Conservation (phyloP, 2,797 vertebrate species). For the Lepilemur ruficaudatus region DNA sequence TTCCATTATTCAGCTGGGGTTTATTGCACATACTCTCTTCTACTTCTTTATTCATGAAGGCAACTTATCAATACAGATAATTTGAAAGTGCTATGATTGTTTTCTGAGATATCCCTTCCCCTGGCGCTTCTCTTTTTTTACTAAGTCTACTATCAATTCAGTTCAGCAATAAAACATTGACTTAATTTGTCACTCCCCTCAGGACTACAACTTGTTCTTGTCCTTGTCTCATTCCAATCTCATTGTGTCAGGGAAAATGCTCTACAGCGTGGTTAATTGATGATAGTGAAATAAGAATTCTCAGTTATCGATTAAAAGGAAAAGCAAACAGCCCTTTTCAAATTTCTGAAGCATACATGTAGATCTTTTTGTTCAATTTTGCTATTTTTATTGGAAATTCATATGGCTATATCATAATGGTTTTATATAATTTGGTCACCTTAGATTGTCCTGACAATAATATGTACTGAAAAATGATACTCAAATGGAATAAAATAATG, state of each 20-base stretch:
- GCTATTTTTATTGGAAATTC: neutral
- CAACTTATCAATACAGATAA: neutral
- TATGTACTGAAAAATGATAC: neutral
- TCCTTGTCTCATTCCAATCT: neutral
- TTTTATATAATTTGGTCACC: neutral
- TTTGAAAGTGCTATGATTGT: neutral
- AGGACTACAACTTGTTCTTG: neutral
- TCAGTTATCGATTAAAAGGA: neutral
- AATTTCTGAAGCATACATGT: neutral
- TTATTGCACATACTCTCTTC: neutral
- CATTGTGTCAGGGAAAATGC: neutral
- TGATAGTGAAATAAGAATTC: neutral
- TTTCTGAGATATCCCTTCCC: neutral
- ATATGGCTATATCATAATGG: neutral
- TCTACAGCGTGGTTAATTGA: neutral
- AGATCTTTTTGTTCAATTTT: neutral
- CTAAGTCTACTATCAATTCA: neutral
- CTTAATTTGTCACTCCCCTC: neutral
- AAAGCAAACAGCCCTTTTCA: neutral
- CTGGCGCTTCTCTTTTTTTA: neutral
- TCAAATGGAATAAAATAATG: neutral
- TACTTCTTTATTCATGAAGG: neutral
- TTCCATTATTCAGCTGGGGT: neutral
- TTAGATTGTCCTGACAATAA: neutral
- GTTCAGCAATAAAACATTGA: neutral